Base-by-base conservation (phyloP, 2,888 invertebrate genomes). In the Microctonus hyperodae region DNA sequence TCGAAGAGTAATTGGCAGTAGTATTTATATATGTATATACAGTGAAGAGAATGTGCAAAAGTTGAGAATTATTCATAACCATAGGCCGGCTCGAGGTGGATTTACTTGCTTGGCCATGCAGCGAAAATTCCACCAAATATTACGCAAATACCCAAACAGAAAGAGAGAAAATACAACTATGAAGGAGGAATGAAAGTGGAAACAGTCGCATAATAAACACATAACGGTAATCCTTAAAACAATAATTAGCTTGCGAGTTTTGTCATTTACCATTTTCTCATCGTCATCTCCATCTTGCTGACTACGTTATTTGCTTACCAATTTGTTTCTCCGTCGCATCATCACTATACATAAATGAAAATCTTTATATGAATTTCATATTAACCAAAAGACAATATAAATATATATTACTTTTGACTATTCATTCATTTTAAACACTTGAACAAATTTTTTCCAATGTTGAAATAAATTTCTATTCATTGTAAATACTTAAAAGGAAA, bases 221-320 rank as follows among this genome's bases (percentile, higher is more conserved):
- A 82, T 83, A 83, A 83, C 79, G 79, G 79, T 83, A 82, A 83
- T 83, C 83, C 83, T 81, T 81, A 81, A 83, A 83, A 83, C 82
- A 83, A 83, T 83, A 83, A 83, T 83, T 83, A 83, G 82, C 79
- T 74, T 68, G 70, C 7, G 75, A 72, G 76, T 73, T 74, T 74
- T 75, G 71, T 76, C 16, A 44, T 28, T 9, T 55, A 16, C 40
- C 44, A 53, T 33, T 75, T 67, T 66, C 64, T 25, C 65, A 56
- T 69, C 66, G 11, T 20, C 31, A 57, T 57, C 22, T 55, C 37
- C 65, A 64, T 61, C 50, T 51, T 61, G 31, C 22, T 33, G 61
- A 51, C 33, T 61, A n/a, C 50, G 33, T 61, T 51, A 28, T n/a
- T n/a, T n/a, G n/a, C n/a, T n/a, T n/a, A n/a, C n/a, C n/a, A n/a